Evolutionary conservation across 2,113 vertebrate genomes (phyloP), one percentile per base, ranked within the genome.

Genomic region (Nannospalax galili): DNA sequence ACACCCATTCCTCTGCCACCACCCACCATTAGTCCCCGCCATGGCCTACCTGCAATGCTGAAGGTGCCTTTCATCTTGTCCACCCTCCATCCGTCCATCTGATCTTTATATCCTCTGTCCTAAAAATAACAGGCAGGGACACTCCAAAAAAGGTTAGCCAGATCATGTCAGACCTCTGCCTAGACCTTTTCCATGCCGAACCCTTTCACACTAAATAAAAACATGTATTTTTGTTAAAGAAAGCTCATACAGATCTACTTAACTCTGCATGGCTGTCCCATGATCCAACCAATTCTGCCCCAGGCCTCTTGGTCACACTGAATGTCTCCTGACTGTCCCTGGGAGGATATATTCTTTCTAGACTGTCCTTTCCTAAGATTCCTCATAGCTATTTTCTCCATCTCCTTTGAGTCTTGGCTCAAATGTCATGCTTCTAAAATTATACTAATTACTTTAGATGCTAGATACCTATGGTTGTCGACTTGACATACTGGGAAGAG

Each of bases 251-350:
- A 35, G 40, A 4, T n/a, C 17, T 69, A 3, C 0, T n/a, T 52
- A 3, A 20, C 30, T 12, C 37, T 56, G 7, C 7, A 14, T 17
- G 3, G 8, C 1, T 69, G 11, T 4, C 6, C 6, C 48, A 17
- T 17, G 40, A 3, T 52, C 45, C 58, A 32, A 9, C 48, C 20
- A 7, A 5, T 35, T 32, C 17, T 35, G 17, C 1, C 56, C 3
- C 8, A 15, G 28, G n/a, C 16, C 70, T 20, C 12, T 22, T 20
- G 5, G 32, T 30, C 40, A 12, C 11, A 9, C n/a, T 56, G 48
- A 52, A 52, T 20, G 11, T 5, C 42, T 74, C 35, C 35, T 15
- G 60, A 62, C 60, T 62, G 60, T 62, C 60, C 22, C 60, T 62
- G 60, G 60, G 22, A 62, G 7, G 7, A 62, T 4, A 62, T 62